Percentiles rank a stretch among this genome's conserved stretches.
phyloP scores from a whole-genome alignment of 2,797 vertebrate species.

The Mus caroli region DNA sequence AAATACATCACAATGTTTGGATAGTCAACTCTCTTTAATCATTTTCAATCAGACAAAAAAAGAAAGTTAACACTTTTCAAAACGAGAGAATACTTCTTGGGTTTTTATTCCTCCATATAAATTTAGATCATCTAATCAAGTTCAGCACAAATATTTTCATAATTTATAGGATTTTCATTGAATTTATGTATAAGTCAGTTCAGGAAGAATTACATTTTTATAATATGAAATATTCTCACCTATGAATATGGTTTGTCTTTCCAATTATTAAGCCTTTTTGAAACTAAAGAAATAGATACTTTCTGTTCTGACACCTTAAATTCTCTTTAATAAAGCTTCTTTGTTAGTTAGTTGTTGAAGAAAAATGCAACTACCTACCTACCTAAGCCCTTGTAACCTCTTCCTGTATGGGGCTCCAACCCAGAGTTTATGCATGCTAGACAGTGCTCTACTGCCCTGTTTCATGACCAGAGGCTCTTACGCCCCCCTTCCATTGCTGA shows the following conservation, averaged over 20 bases:
- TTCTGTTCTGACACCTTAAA: neutral
- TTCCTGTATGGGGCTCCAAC: neutral
- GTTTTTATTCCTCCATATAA: conserved; percentile 16
- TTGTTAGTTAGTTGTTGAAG: neutral
- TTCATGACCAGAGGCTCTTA: neutral
- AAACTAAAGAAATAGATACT: neutral
- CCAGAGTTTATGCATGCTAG: neutral
- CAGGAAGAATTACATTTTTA: conserved; percentile 34
- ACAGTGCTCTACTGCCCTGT: too few relatives aligned
- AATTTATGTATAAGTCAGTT: neutral
- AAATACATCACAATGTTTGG: neutral
- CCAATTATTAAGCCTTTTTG: neutral
- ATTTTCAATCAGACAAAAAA: conserved; percentile 18
- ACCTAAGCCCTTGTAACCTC: neutral
- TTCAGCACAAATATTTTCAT: conserved; percentile 22
- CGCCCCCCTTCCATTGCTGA: neutral
- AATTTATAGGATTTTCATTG: neutral
- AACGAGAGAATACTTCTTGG: neutral
- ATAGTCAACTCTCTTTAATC: neutral
- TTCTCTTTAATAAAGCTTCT: conserved; percentile 26
- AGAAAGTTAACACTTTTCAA: neutral
- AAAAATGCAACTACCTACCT: neutral
- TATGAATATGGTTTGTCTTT: neutral
- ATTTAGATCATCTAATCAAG: conserved; percentile 48
- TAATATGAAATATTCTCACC: neutral